Base-by-base conservation (phyloP, 2,888 invertebrate genomes). In the Monochamus alternatus region DNA sequence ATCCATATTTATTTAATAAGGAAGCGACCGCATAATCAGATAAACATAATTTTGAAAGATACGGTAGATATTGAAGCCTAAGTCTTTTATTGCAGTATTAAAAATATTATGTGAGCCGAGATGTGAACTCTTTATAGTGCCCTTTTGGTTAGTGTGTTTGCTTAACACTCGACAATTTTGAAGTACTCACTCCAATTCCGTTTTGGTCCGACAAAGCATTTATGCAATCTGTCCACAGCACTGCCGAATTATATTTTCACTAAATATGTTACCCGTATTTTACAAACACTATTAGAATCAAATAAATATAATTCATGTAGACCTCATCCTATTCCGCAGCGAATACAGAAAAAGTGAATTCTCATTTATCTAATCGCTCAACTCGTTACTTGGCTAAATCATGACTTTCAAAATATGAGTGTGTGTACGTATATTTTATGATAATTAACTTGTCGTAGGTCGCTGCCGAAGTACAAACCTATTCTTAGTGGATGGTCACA, bases 341-440 rank as follows among this genome's bases (percentile, higher is more conserved):
- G 60, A 38, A 38, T 60, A 60, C 10, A 32, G 31, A 38, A 60
- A 60, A 60, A 12, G 55, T 22, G 22, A 32, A 3, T 55, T 52
- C 52, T 52, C 66, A 52, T 44, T 66, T 66, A 66, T 66, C 66
- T 66, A 66, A 66, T 66, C 66, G 32, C 47, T 31, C 32, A 52
- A 66, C 52, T 66, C 52, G 52, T 64, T 47, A n/a, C 22, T 55
- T n/a, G 55, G 55, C 32, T 9, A 52, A 66, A 66, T 66, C 52
- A 66, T 66, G 66, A 66, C 66, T 66, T 66, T 66, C 66, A 66
- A 30, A 66, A 66, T 32, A 66, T 31, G 14, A 32, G 22, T 32
- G 52, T 66, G n/a, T 38, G 31, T 64, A 14, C 66, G 52, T 66
- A 66, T 52, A 44, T 66, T 52, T 22, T 66, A 52, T 66, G 52